phyloP scores from a whole-genome alignment of 1,140 invertebrate species.

The Solenopsis invicta region DNA sequence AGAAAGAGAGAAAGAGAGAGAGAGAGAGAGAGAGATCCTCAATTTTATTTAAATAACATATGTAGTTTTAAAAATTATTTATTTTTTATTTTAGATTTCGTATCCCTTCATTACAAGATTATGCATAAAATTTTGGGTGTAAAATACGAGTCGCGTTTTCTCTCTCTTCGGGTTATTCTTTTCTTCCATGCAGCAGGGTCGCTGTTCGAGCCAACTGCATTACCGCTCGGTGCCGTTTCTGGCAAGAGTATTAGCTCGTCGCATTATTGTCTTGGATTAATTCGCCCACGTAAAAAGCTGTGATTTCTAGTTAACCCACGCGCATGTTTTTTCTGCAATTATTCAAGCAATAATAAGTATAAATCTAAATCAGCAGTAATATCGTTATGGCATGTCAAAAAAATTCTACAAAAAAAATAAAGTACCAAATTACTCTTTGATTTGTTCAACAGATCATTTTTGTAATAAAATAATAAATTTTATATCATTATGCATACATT shows the following conservation, averaged over 20 bases:
- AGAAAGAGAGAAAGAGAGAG: too few species aligned
- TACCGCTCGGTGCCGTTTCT: neutral
- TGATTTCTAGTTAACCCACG: constrained; percentile 42
- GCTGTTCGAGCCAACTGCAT: constrained; percentile 23
- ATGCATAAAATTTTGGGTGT: neutral
- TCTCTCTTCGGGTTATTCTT: neutral
- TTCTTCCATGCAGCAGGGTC: neutral
- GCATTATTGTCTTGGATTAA: constrained; percentile 45
- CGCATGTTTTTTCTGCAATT: neutral
- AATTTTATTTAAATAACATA: neutral
- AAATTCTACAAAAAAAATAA: neutral
- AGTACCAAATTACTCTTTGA: neutral
- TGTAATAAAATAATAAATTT: neutral
- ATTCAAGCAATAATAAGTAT: constrained; percentile 30
- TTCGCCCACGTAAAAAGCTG: constrained; percentile 36
- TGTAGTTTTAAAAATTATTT: neutral
- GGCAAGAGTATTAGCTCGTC: constrained; percentile 39
- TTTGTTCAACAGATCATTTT: neutral
- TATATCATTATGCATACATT: neutral
- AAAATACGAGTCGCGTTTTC: neutral
- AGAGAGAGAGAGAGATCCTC: too few species aligned
- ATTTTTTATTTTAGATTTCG: neutral
- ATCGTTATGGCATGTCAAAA: neutral
- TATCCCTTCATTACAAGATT: constrained; percentile 3
- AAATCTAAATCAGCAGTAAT: constrained; percentile 16